A percentile compares a stretch with the other conserved stretches of the same genome.
These are phyloP conservation scores for Epirrhoe alternata DNA, from an alignment of 2,888 invertebrate species.

Conservation along the genomic window DNA sequence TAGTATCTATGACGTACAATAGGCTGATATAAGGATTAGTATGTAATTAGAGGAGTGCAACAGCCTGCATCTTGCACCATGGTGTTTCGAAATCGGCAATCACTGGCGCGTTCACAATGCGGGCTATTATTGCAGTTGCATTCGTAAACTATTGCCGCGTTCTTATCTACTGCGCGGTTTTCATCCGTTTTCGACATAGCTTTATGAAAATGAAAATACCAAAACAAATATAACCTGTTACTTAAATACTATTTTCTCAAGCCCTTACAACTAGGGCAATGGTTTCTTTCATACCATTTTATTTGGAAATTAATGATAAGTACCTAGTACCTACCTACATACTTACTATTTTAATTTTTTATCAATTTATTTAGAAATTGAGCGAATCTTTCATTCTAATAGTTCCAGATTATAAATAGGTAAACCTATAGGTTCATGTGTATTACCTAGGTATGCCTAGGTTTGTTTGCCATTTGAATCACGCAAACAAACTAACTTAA, in stretches of 20 bases:
- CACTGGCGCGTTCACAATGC: conserved; percentile 71
- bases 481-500: conserved; percentile 1
- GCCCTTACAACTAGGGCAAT: not conserved
- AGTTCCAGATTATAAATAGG: not conserved
- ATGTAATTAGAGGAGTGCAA: conserved; percentile 17
- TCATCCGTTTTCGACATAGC: conserved; percentile 25
- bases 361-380: too few relatives aligned
- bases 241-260: not conserved
- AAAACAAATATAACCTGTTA: not conserved
- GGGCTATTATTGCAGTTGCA: conserved; percentile 78
- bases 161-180: conserved; percentile 37
- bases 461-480: not conserved
- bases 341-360: too few relatives aligned
- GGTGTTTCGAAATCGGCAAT: conserved; percentile 66
- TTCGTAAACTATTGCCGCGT: conserved; percentile 49
- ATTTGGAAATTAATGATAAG: too few relatives aligned
- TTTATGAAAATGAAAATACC: conserved; percentile 7
- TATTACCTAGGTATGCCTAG: not conserved
- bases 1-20: not conserved
- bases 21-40: conserved; percentile 5
- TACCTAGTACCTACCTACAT: too few relatives aligned
- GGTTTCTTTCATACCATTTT: too few relatives aligned
- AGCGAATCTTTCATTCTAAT: not conserved
- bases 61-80: conserved; percentile 43
- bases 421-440: not conserved